Evolutionary conservation across 2,888 invertebrate species (phyloP), one percentile per base, ranked within the genome.

Genomic region (Ophion costatus): DNA sequence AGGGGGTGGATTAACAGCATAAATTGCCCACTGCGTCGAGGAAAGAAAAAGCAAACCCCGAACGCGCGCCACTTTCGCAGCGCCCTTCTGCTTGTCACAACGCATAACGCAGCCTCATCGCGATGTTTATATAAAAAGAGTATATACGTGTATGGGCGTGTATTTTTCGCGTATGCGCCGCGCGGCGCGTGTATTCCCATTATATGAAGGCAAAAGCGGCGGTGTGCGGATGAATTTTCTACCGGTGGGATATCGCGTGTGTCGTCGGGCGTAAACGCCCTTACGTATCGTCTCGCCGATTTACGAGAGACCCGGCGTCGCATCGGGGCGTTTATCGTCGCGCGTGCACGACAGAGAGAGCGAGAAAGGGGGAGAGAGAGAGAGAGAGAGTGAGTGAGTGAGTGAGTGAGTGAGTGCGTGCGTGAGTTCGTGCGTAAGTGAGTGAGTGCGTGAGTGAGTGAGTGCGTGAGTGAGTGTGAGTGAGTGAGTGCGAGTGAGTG

Each of bases 231-330:
- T 84, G 83, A 77, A 71, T 59, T 86, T 77, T 64, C 61, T 81
- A 70, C 71, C 20, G 63, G 51, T 22, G 29, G 33, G 33, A 38
- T 20, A 87, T 87, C 83, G 86, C 86, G 87, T 87, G 83, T 83
- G 84, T 86, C 81, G 83, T 84, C 80, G 82, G 82, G 84, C 83
- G 87, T 87, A 82, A 86, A 87, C 87, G 82, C 84, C 86, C 80
- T 77, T 73, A 73, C 38, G 67, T 59, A 67, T 70, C 76, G 73
- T 67, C 57, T 11, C 78, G 80, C 79, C 24, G 78, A 87, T 85
- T 87, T 87, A 87, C 83, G 87, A 85, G 87, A 79, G 83, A 87
- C 82, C 64, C 84, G 80, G 84, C 84, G 82, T 82, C 84, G 80
- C 45, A 45, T 45, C 45, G 11, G 11, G 45, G 45, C 45, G 45